Percentiles rank a stretch among this genome's conserved stretches.
phyloP scores from a whole-genome alignment of 2,797 vertebrate genomes.

The Echiichthys vipera region DNA sequence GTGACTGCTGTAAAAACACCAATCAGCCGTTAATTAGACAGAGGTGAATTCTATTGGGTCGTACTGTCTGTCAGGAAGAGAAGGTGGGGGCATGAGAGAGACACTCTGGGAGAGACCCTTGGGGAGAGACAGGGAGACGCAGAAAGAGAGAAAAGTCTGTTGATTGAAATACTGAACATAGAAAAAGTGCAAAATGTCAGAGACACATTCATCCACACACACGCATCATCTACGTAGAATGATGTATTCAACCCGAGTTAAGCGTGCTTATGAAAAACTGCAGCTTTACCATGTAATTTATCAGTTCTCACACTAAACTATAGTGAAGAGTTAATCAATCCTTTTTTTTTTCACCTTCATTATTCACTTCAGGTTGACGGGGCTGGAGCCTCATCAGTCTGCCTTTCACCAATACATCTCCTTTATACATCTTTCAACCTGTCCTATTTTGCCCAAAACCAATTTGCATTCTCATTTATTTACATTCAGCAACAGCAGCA shows the following conservation, averaged over 20 bases:
- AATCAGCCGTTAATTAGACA: constrained; percentile 51
- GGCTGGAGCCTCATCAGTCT: constrained; percentile 26
- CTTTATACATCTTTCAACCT: constrained; percentile 9
- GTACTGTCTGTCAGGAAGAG: constrained; percentile 17
- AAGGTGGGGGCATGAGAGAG: not conserved
- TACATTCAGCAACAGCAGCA: constrained; percentile 17
- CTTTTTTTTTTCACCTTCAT: constrained; percentile 25
- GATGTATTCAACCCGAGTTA: constrained; percentile 42
- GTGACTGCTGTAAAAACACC: constrained; percentile 44
- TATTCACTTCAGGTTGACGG: constrained; percentile 9
- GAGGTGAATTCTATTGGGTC: constrained; percentile 18
- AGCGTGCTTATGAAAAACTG: constrained; percentile 29
- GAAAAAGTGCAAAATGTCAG: not conserved
- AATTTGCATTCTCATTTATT: constrained; percentile 26
- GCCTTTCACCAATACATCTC: constrained; percentile 18
- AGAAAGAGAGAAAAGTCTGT: not conserved
- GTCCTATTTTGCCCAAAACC: not conserved
- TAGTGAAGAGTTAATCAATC: constrained; percentile 28
- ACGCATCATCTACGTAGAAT: constrained; percentile 14
- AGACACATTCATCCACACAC: not conserved
- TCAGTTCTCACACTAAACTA: constrained; percentile 39
- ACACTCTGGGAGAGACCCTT: too few species aligned
- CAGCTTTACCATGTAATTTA: constrained; percentile 37
- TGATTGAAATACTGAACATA: not conserved
- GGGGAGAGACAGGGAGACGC: not conserved